Conservation (phyloP, 2,797 vertebrate genomes). For the Tamandua tetradactyla region DNA sequence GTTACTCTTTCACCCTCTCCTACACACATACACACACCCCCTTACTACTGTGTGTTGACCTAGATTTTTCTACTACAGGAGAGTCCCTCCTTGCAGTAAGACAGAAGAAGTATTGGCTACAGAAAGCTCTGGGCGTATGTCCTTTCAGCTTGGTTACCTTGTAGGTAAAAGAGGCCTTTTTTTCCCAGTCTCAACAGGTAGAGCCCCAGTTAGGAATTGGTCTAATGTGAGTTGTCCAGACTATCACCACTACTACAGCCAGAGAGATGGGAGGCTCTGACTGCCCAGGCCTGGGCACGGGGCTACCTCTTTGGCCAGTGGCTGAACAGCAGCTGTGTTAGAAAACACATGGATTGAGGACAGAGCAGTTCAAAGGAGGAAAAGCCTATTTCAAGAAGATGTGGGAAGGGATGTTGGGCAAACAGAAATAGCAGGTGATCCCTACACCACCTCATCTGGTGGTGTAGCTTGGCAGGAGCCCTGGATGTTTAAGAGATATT, state of each 20-base stretch:
- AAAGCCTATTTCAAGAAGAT: not conserved
- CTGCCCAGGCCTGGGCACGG: fast-evolving
- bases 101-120: not conserved
- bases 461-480: not conserved
- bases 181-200: not conserved
- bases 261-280: too few species aligned
- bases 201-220: not conserved
- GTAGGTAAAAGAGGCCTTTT: not conserved
- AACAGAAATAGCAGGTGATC: not conserved
- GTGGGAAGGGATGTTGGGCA: not conserved
- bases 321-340: not conserved
- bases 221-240: not conserved
- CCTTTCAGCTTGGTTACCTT: not conserved
- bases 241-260: fast-evolving
- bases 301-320: fast-evolving
- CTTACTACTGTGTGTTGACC: not conserved
- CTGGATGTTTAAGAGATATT: not conserved
- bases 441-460: fast-evolving
- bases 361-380: not conserved
- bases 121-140: not conserved
- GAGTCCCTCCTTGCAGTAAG: fast-evolving
- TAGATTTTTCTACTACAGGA: not conserved
- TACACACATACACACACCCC: not conserved
- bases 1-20: not conserved
- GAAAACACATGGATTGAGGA: not conserved